phyloP scores from a whole-genome alignment of 2,113 vertebrate genomes.

The Pelecanus crispus region DNA sequence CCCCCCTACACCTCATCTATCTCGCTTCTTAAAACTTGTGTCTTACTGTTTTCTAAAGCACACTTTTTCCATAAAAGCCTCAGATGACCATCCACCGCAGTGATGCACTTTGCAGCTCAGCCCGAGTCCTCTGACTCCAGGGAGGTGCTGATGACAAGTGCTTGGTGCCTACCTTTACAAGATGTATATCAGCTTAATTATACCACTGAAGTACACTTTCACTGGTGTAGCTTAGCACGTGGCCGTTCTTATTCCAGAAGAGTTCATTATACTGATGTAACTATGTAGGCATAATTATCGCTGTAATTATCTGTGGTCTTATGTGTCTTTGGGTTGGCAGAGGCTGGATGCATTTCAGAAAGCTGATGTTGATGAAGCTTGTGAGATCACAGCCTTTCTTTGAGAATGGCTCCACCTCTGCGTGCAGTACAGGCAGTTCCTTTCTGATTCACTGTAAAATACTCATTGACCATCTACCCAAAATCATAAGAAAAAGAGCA shows the following conservation, averaged over 20 bases:
- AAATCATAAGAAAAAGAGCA: neutral
- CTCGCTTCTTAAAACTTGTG: neutral
- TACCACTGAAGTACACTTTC: constrained; percentile 23
- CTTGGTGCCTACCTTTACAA: neutral
- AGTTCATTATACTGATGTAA: constrained; percentile 43
- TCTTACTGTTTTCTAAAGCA: neutral
- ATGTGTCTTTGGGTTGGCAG: constrained; percentile 20
- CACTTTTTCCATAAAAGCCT: neutral
- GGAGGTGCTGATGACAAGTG: neutral
- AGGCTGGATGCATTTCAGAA: constrained; percentile 31
- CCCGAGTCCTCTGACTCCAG: neutral
- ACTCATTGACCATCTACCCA: neutral
- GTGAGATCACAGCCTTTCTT: constrained; percentile 48
- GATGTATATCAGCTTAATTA: constrained; percentile 42
- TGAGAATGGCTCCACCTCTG: neutral
- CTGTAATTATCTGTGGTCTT: constrained; percentile 33
- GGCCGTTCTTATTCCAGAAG: neutral
- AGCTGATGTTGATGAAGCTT: constrained; percentile 26
- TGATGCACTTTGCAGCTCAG: neutral
- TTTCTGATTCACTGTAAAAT: constrained; percentile 22
- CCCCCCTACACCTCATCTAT: neutral
- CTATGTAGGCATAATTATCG: constrained; percentile 2
- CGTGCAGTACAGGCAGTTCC: neutral
- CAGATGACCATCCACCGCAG: neutral
- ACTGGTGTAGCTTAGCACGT: neutral